Evolutionary conservation across 1,140 invertebrate genomes (phyloP).

Genomic region (Mya arenaria): DNA sequence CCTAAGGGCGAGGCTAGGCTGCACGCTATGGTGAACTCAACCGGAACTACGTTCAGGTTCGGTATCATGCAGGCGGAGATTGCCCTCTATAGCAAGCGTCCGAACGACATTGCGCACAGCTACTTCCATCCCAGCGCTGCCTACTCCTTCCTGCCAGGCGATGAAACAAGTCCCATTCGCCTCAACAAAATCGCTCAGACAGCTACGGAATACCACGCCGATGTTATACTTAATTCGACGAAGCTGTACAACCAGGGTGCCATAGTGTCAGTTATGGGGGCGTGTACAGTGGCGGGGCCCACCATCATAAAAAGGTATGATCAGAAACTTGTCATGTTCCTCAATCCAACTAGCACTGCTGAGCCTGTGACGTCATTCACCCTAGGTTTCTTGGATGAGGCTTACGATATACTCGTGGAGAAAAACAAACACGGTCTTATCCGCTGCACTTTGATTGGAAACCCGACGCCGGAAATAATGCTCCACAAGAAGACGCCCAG

Average conservation of each 20-base stretch:
- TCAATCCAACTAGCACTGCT: neutral
- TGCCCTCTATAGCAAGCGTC: neutral
- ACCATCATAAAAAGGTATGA: constrained; percentile 4
- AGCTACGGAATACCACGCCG: neutral
- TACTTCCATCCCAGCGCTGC: neutral
- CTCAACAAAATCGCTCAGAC: neutral
- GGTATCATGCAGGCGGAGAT: constrained; percentile 32
- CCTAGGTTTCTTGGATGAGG: neutral
- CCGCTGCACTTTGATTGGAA: constrained; percentile 1
- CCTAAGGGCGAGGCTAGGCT: constrained; percentile 19
- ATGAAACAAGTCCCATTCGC: neutral
- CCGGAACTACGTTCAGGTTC: constrained; percentile 24
- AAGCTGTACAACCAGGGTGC: constrained; percentile 4
- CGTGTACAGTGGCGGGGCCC: constrained; percentile 3
- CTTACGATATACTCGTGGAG: neutral
- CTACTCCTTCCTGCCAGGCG: constrained; percentile 31
- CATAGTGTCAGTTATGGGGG: constrained; percentile 7
- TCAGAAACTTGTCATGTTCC: constrained; percentile 1
- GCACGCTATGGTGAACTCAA: constrained; percentile 25
- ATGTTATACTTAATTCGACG: neutral
- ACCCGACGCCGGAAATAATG: neutral
- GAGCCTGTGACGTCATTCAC: neutral
- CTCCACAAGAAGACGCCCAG: constrained; percentile 1
- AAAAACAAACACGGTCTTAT: neutral
- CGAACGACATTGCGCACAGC: neutral